Percentiles rank a stretch among this genome's conserved stretches.
These are phyloP conservation scores for Onchidella celtica DNA, from an alignment of 2,888 invertebrate species.

Conservation along the genomic window DNA sequence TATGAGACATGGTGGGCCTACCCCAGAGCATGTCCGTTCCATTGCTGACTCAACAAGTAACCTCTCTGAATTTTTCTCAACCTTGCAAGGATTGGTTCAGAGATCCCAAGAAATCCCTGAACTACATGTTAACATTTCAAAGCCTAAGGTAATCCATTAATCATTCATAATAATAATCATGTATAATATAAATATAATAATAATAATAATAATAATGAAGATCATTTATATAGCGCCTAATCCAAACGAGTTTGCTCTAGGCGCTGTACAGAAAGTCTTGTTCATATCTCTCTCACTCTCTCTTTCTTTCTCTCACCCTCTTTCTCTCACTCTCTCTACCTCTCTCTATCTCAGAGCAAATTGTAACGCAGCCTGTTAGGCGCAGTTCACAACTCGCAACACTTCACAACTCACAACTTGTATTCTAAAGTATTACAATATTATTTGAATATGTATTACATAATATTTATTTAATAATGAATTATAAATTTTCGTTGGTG, in stretches of 20 bases:
- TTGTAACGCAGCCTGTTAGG: no score
- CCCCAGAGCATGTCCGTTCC: slow-evolving; percentile 48
- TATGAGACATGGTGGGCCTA: slow-evolving; percentile 22
- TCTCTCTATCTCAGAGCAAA: no score
- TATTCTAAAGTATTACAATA: no score
- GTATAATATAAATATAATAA: not conserved
- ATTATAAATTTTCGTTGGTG: no score
- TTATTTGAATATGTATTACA: no score
- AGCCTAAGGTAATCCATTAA: slow-evolving; percentile 52
- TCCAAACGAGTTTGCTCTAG: not conserved
- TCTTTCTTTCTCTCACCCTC: no score
- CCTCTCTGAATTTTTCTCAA: slow-evolving; percentile 58
- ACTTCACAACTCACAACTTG: no score
- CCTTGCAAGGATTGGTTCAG: slow-evolving; percentile 57
- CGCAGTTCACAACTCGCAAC: no score
- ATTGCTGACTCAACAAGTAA: slow-evolving; percentile 62
- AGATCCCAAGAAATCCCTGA: slow-evolving; percentile 54
- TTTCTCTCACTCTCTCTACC: no score
- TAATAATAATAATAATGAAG: no score
- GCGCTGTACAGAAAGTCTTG: not conserved
- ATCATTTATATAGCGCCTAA: no score
- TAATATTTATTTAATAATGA: no score
- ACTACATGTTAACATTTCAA: slow-evolving; percentile 56
- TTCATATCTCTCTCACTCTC: not conserved
- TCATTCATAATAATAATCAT: not conserved